Percentiles rank a stretch among this genome's conserved stretches.
Evolutionary conservation across 2,888 invertebrate genomes (phyloP).

Genomic region (Noctua janthina): DNA sequence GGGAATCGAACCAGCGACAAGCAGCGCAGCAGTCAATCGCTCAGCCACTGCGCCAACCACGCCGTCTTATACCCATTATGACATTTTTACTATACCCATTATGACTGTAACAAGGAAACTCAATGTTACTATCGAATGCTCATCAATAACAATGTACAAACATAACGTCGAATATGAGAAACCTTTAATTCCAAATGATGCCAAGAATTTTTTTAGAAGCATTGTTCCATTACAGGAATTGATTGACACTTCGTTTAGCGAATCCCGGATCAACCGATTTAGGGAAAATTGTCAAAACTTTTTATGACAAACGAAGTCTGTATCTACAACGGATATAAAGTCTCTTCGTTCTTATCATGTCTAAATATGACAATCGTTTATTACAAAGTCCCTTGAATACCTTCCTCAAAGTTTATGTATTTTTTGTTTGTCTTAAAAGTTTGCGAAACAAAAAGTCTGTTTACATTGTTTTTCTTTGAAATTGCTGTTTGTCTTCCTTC

Average conservation of each 20-base stretch:
- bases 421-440: slow-evolving; percentile 53
- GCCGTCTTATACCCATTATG: no score
- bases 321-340: slow-evolving; percentile 52
- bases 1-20: no score
- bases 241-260: slow-evolving; percentile 62
- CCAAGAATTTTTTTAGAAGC: slow-evolving; percentile 5
- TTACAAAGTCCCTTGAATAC: slow-evolving; percentile 45
- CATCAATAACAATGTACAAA: slow-evolving; percentile 39
- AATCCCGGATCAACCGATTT: slow-evolving; percentile 33
- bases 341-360: slow-evolving; percentile 41
- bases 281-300: slow-evolving; percentile 52
- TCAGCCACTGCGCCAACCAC: no score
- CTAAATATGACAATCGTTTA: slow-evolving; percentile 56
- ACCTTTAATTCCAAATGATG: slow-evolving; percentile 7
- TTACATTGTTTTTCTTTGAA: slow-evolving; percentile 50
- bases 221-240: slow-evolving; percentile 52
- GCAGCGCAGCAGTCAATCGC: no score
- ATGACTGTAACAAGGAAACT: neutral
- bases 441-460: slow-evolving; percentile 39
- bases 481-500: slow-evolving; percentile 41
- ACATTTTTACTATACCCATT: neutral
- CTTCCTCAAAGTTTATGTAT: slow-evolving; percentile 39
- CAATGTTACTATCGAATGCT: neutral
- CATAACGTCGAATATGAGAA: slow-evolving; percentile 1
- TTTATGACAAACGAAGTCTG: slow-evolving; percentile 54